A percentile compares a stretch with the other conserved stretches of the same genome.
phyloP scores from a whole-genome alignment of 2,888 invertebrate species.

The Heliconius ethilla region DNA sequence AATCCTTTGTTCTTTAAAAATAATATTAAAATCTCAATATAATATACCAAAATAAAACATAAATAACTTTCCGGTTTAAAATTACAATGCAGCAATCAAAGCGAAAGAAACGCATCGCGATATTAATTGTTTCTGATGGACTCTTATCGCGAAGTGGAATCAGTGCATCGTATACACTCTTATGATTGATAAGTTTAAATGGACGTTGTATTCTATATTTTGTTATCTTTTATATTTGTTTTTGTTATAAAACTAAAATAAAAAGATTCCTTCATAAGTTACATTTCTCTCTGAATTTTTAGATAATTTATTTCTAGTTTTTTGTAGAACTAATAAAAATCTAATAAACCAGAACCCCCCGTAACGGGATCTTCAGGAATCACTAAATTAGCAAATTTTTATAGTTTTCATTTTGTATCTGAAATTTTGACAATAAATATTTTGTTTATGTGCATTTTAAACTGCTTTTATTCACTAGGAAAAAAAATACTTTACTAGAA shows the following conservation, averaged over 20 bases:
- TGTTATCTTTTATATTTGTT: conserved; percentile 5
- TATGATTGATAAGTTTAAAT: conserved; percentile 30
- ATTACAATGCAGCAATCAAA: conserved; percentile 29
- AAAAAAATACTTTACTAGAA: too few relatives aligned
- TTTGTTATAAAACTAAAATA: background rate
- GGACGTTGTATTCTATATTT: background rate
- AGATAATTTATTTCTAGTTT: too few relatives aligned
- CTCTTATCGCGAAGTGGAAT: conserved; percentile 35
- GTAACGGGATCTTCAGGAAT: too few relatives aligned
- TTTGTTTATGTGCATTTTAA: too few relatives aligned
- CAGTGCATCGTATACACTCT: conserved; percentile 28
- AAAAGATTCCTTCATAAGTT: background rate
- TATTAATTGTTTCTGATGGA: conserved; percentile 44
- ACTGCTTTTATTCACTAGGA: too few relatives aligned
- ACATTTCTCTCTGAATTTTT: too few relatives aligned
- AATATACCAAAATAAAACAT: background rate
- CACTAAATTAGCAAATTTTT: too few relatives aligned
- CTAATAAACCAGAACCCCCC: too few relatives aligned
- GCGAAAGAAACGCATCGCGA: conserved; percentile 41
- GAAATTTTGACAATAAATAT: too few relatives aligned
- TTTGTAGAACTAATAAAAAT: too few relatives aligned
- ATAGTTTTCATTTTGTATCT: too few relatives aligned
- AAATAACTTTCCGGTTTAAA: conserved; percentile 16
- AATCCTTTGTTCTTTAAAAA: background rate
- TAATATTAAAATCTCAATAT: background rate